Percentiles rank a stretch among this genome's conserved stretches.
Evolutionary conservation across 2,113 vertebrate genomes (phyloP).

Genomic region (Tylochromis polylepis): DNA sequence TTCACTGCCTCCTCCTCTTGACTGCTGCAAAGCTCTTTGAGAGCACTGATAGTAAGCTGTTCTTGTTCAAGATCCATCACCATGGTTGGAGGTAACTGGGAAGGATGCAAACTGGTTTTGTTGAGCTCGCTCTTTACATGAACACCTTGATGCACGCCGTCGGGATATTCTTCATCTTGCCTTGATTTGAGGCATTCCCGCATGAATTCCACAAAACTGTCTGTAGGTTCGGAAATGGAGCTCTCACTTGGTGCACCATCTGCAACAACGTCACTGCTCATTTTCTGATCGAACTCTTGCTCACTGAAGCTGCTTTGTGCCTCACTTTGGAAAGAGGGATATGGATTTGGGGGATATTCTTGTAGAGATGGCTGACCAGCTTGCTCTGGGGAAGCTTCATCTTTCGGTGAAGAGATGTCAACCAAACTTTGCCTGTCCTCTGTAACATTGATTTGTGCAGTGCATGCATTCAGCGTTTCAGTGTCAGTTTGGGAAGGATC

Average conservation of each 20-base stretch:
- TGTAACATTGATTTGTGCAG: not conserved
- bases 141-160: not conserved
- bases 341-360: conserved; percentile 48
- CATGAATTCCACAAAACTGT: conserved; percentile 80
- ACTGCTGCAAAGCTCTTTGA: conserved; percentile 74
- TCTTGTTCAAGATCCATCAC: conserved; percentile 81
- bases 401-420: not conserved
- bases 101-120: not conserved
- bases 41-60: conserved; percentile 77
- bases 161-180: conserved; percentile 58
- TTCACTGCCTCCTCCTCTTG: conserved; percentile 30
- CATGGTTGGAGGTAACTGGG: conserved; percentile 27
- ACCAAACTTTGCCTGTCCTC: not conserved
- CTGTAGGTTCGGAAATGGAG: conserved; percentile 51
- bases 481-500: conserved; percentile 6
- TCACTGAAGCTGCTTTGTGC: conserved; percentile 1
- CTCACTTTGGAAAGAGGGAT: conserved; percentile 49
- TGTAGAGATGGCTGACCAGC: conserved; percentile 6
- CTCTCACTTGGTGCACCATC: not conserved
- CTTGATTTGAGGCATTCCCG: conserved; percentile 73
- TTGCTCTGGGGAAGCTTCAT: not conserved
- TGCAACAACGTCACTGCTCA: not conserved
- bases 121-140: not conserved
- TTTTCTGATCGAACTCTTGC: not conserved
- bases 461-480: not conserved